Evolutionary conservation across 2,113 vertebrate genomes (phyloP), one percentile per base, ranked within the genome.

Genomic region (Clupea harengus): DNA sequence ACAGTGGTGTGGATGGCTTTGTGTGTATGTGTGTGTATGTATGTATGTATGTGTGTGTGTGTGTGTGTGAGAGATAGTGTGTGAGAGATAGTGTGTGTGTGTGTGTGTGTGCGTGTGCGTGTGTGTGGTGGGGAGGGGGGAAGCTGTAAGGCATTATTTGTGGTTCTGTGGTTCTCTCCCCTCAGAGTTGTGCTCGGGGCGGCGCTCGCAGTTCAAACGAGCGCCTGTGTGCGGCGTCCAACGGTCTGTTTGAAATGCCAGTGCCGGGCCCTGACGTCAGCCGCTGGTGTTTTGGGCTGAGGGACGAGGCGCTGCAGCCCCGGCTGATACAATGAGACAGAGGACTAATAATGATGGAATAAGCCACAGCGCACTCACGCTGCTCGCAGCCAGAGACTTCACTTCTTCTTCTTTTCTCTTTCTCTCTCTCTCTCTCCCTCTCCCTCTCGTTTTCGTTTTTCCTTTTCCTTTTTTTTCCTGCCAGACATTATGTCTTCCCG

Each of bases 141-240:
- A 91, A 92, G 93, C 94, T 95, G 94, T 89, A 92, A 95, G 92
- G 90, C 92, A 94, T 95, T 95, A 95, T 94, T 91, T 93, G 93
- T 91, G 93, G 92, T 93, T 93, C 91, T 46, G 93, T 90, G 93
- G 93, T 94, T 94, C 93, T 91, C 85, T 88, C 88, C 92, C 92
- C 92, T 95, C 94, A 94, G 94, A 94, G 93, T 94, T 92, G 67
- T 86, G 93, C 94, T 91, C 82, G 2, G 91, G 93, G 93, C 93
- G 93, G 88, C 86, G 92, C 88, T 91, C 86, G 85, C 89, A 94
- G 89, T 92, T 95, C 93, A 93, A 91, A 93, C 91, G 25, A 89
- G 82, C 90, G 88, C 84, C 89, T 86, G 85, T 88, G 87, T 90
- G 92, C 88, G 75, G 88, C 90, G 90, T 92, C 92, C 88, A 93